These are phyloP conservation scores for Clarias laeviceps DNA, from an alignment of 2,797 vertebrate genomes.

Conservation along the genomic window DNA sequence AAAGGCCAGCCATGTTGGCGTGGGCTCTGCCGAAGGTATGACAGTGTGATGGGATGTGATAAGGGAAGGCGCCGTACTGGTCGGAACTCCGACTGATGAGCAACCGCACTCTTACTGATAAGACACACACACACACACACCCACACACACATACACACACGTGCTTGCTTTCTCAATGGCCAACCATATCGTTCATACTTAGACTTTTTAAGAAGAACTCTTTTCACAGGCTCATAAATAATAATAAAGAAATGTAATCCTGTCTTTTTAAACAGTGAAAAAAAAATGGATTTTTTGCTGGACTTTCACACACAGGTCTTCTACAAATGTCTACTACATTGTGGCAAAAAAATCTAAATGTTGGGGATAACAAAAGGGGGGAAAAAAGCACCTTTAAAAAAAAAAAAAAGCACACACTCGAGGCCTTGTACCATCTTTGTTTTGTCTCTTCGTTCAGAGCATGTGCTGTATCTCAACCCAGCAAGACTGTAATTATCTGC, in stretches of 20 bases:
- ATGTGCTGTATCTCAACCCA: constrained; percentile 10
- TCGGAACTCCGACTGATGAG: constrained; percentile 67
- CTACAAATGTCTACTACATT: background rate
- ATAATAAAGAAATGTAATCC: constrained; percentile 46
- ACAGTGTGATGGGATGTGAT: constrained; percentile 69
- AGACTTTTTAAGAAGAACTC: constrained; percentile 61
- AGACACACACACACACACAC: constrained; percentile 40
- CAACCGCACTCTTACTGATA: constrained; percentile 70
- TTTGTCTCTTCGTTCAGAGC: constrained; percentile 37
- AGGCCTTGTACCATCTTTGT: constrained; percentile 23
- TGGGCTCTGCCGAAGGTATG: constrained; percentile 61
- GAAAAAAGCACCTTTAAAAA: background rate
- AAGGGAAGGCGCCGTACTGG: constrained; percentile 68
- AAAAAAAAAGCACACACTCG: constrained; percentile 32
- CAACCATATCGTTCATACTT: background rate
- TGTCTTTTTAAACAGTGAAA: no score
- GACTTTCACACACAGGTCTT: no score
- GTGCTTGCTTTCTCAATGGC: background rate
- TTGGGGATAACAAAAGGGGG: background rate
- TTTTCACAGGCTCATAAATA: constrained; percentile 59
- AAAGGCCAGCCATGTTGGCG: constrained; percentile 6
- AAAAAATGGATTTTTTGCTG: no score
- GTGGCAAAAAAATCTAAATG: background rate
- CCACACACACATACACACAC: constrained; percentile 32
- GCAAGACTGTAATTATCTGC: constrained; percentile 34